phyloP scores from a whole-genome alignment of 2,888 invertebrate species.

The Eudemis profundana region DNA sequence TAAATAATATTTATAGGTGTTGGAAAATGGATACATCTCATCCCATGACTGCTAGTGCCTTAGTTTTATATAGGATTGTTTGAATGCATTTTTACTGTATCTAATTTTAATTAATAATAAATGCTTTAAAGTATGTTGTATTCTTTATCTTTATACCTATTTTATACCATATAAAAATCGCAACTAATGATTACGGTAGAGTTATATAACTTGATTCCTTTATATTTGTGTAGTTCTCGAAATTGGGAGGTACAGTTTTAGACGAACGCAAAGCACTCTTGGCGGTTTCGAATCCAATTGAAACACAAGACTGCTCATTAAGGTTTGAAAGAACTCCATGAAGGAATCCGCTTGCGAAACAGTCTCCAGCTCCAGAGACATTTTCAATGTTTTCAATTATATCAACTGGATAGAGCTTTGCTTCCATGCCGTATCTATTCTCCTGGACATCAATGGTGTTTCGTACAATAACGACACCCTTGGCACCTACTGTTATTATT shows the following conservation, averaged over 20 bases:
- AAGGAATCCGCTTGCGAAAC: conserved; percentile 89
- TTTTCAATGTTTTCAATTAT: conserved; percentile 82
- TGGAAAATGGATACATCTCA: no score
- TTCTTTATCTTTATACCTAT: no score
- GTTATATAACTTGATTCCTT: conserved; percentile 32
- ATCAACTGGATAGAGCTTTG: conserved; percentile 70
- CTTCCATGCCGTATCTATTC: conserved; percentile 45
- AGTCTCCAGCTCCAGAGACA: conserved; percentile 94
- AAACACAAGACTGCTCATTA: conserved; percentile 85
- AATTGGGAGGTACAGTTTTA: conserved; percentile 84
- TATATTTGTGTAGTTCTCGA: conserved; percentile 48
- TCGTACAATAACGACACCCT: conserved; percentile 84
- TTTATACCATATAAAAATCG: neutral
- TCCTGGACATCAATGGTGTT: conserved; percentile 53
- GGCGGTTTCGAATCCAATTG: conserved; percentile 87
- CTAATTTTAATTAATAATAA: conserved; percentile 21
- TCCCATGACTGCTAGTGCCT: conserved; percentile 18
- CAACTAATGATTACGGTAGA: conserved; percentile 1
- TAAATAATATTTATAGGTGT: no score
- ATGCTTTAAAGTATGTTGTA: conserved; percentile 1
- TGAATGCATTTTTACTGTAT: conserved; percentile 14
- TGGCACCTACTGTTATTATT: conserved; percentile 86
- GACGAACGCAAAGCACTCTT: conserved; percentile 83
- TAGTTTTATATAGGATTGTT: conserved; percentile 16
- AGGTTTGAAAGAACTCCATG: conserved; percentile 85